These are phyloP conservation scores for Helarctos malayanus DNA, from an alignment of 2,797 vertebrate species.

Conservation along the genomic window DNA sequence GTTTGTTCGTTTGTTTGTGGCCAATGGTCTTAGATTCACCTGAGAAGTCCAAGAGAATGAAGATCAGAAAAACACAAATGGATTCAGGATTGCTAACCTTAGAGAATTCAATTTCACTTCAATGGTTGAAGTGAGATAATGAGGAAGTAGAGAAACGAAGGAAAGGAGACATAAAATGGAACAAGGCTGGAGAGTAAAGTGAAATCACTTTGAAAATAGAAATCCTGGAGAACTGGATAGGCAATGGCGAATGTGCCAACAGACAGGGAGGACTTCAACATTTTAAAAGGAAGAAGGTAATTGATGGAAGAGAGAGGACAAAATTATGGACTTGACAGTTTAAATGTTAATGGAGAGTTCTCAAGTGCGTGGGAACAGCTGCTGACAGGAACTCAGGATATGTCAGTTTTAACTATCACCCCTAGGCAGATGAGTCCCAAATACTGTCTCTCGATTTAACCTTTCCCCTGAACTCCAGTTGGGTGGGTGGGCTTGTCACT, in stretches of 20 bases:
- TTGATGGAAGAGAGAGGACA: conserved; percentile 69
- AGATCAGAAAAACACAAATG: background rate
- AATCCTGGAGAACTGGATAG: background rate
- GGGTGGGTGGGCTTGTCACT: conserved; percentile 78
- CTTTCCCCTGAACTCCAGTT: conserved; percentile 75
- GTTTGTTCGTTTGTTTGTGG: background rate
- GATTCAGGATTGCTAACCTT: background rate
- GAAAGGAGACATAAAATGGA: conserved; percentile 34
- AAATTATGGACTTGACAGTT: conserved; percentile 82
- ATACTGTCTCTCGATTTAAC: conserved; percentile 77
- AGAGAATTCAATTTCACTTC: conserved; percentile 4
- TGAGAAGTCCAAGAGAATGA: background rate
- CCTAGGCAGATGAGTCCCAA: conserved; percentile 71
- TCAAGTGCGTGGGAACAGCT: conserved; percentile 63
- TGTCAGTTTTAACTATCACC: conserved; percentile 81
- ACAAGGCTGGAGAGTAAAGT: background rate
- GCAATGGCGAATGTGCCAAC: background rate
- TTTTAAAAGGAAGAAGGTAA: conserved; percentile 65
- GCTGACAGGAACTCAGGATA: conserved; percentile 75
- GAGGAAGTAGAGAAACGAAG: background rate
- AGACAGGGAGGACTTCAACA: conserved; percentile 44
- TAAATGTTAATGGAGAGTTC: conserved; percentile 82
- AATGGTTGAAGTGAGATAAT: background rate
- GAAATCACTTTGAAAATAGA: conserved; percentile 3
- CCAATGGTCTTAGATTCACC: background rate